Percentiles rank a stretch among this genome's conserved stretches.
These are phyloP conservation scores for Lota lota DNA, from an alignment of 2,113 vertebrate genomes.

Conservation along the genomic window DNA sequence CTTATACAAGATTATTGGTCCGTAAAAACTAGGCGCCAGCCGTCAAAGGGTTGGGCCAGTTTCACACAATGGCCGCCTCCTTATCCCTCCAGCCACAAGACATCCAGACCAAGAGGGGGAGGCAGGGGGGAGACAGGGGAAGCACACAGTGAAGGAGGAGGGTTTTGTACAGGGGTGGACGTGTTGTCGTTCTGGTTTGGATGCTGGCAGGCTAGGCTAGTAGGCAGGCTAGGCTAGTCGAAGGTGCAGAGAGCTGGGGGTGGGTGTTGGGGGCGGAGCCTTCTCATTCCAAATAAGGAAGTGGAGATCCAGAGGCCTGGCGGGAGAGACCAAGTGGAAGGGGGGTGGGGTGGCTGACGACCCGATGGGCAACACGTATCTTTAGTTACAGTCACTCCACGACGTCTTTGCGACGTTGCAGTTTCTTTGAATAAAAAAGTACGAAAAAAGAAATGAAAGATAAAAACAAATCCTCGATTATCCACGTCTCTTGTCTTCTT, in stretches of 20 bases:
- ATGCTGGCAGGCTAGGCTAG: conserved; percentile 53
- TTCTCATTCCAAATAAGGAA: no score
- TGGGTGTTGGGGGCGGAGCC: conserved; percentile 17
- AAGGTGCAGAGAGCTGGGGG: conserved; percentile 70
- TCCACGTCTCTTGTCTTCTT: no score
- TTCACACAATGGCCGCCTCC: conserved; percentile 81
- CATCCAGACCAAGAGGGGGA: conserved; percentile 58
- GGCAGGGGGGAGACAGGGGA: neutral
- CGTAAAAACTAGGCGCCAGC: conserved; percentile 90
- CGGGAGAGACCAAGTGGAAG: conserved; percentile 4
- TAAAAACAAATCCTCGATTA: no score
- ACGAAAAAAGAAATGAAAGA: neutral
- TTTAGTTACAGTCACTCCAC: neutral
- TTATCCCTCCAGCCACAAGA: conserved; percentile 54
- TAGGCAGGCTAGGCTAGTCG: conserved; percentile 73
- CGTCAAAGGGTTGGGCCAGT: conserved; percentile 74
- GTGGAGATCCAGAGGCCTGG: no score
- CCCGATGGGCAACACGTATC: neutral
- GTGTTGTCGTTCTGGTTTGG: conserved; percentile 74
- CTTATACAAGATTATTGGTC: conserved; percentile 99
- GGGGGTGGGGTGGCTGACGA: neutral
- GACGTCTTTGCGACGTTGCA: conserved; percentile 26
- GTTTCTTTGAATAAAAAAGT: conserved; percentile 63
- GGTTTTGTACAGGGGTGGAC: conserved; percentile 57
- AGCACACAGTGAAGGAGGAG: conserved; percentile 3